Evolutionary conservation across 2,113 vertebrate species (phyloP), one percentile per base, ranked within the genome.

Genomic region (Leptodactylus fuscus): DNA sequence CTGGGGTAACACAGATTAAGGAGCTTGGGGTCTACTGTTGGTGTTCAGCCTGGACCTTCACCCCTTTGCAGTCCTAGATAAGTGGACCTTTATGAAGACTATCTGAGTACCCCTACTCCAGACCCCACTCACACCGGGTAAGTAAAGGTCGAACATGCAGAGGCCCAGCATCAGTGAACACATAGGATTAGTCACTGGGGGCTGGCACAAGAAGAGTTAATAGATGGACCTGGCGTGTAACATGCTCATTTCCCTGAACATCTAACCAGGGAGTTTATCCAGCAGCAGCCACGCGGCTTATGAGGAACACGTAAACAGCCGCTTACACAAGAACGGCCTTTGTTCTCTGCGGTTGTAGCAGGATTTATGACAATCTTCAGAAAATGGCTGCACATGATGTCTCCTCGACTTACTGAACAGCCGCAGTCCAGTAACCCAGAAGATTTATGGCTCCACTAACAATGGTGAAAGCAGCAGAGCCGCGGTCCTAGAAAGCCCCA

Each of bases 351-450:
- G 75, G 75, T 58, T n/a, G 49, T 0, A 55, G 48, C 20, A 78
- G 49, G 74, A 78, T 78, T 78, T 78, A 78, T 55, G 36, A 20
- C 49, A 77, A 77, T 12, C 46, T 34, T 53, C 73, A 53, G 34
- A 77, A 77, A 77, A 77, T 32, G 18, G 16, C 24, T 16, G n/a
- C 4, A 48, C 46, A 29, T 44, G 48, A 29, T 27, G 15, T 75
- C n/a, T 75, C 44, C 73, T 75, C 41, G 13, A 15, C 11, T 51
- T 51, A 29, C 16, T 53, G 6, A 49, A 34, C 27, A 4, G n/a
- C 48, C 49, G 11, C 49, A 55, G 48, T 36, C 49, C 75, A 55
- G 49, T 55, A 77, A 77, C 0, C 75, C 15, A 0, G 18, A 38
- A 32, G 24, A 76, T 51, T 53, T 76, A 53, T 53, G 29, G 6